These are phyloP conservation scores for Bimastos eiseni DNA, from an alignment of 2,888 invertebrate genomes.

Conservation along the genomic window DNA sequence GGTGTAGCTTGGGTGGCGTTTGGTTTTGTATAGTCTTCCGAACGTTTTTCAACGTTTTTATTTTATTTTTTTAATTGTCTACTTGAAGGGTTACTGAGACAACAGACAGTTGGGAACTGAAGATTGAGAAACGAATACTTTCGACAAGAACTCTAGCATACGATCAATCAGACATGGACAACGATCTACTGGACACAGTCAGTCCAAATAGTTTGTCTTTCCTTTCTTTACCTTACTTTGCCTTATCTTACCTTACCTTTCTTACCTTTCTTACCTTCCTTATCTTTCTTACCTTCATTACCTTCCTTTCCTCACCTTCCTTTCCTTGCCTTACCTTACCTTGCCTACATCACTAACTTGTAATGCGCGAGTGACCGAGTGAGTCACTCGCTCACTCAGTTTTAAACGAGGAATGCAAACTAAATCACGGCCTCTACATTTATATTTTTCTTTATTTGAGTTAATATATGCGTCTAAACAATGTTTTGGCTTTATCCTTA, in stretches of 20 bases:
- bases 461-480: no score
- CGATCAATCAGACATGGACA: constrained; percentile 38
- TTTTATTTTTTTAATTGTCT: no score
- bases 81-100: neutral
- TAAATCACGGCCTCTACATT: no score
- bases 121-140: constrained; percentile 49
- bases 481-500: no score
- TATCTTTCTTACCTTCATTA: no score
- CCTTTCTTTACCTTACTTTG: neutral
- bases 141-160: constrained; percentile 40
- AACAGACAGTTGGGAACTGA: constrained; percentile 48
- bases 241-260: neutral
- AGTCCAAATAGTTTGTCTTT: neutral
- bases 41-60: neutral
- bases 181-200: constrained; percentile 40
- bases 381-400: no score
- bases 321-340: no score
- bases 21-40: neutral
- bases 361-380: no score
- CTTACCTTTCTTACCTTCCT: neutral
- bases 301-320: no score
- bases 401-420: no score
- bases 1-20: neutral
- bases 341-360: no score
- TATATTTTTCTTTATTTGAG: no score